Base-by-base conservation (phyloP, 2,888 invertebrate genomes). In the Tanytarsus gracilentus region DNA sequence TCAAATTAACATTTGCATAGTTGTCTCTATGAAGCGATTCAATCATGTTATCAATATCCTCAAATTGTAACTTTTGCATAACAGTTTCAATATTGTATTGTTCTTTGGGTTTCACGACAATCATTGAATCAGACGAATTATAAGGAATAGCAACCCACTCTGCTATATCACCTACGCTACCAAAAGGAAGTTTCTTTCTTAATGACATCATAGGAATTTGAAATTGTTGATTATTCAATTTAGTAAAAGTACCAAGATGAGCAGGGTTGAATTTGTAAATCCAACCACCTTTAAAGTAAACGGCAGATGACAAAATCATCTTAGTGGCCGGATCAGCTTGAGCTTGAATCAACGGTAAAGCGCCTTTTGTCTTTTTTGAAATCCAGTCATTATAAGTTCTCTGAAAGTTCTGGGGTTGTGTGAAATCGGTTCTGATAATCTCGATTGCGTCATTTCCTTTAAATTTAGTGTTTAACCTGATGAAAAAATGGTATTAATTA, bases 221-320 rank as follows among this genome's bases (percentile, higher is more conserved):
- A 4, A n/a, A 58, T 23, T n/a, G 29, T 7, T 16, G 7, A n/a
- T 21, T 18, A 8, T 14, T 25, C 26, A n/a, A 5, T 14, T 9
- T 11, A 9, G 18, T 36, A 23, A 16, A 60, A 60, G 1, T 25
- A 9, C 50, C 50, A 23, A 36, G 50, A 7, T 25, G 8, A 1
- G 50, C 49, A 11, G 18, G 7, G 7, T 21, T 48, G 33, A 60
- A 36, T 16, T 48, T 39, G 23, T 48, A 60, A 4, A 60, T 25
- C 49, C 48, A 60, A 4, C 36, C 30, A 14, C 50, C 49, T 36
- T 60, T 60, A 29, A 60, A 60, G n/a, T 50, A 60, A 2, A 60
- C 14, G 6, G 50, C 60, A 1, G 25, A 26, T 7, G 60, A 29
- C 16, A 60, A 8, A 23, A 30, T 11, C 29, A 60, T 49, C 27